These are phyloP conservation scores for Coendou prehensilis DNA, from an alignment of 2,797 vertebrate genomes.

Conservation along the genomic window DNA sequence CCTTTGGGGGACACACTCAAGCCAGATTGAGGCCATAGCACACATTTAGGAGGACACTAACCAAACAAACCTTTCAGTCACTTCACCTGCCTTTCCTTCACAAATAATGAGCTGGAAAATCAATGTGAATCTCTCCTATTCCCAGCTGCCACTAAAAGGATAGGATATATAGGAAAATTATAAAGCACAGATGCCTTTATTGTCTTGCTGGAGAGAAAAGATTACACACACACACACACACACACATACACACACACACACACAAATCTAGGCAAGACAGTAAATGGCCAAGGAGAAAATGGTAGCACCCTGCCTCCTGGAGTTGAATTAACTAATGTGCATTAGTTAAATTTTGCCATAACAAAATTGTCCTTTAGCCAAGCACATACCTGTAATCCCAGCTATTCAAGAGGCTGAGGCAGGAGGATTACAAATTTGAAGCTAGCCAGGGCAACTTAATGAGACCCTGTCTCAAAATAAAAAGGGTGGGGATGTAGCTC, in stretches of 20 bases:
- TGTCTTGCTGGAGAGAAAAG: neutral
- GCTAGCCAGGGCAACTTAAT: neutral
- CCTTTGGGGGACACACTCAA: too few species aligned
- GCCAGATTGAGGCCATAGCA: neutral
- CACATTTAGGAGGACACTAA: neutral
- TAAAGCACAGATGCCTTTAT: neutral
- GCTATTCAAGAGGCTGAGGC: neutral
- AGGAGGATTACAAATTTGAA: neutral
- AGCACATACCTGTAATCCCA: neutral
- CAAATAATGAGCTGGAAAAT: neutral
- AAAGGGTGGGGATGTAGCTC: neutral
- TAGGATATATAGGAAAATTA: neutral
- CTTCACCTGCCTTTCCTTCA: neutral
- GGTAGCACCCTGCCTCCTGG: neutral
- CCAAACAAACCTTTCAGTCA: neutral
- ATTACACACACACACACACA: neutral
- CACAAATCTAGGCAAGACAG: neutral
- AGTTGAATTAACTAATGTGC: neutral
- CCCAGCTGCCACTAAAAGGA: neutral
- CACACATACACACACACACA: neutral
- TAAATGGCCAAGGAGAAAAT: neutral
- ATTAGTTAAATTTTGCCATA: constrained; percentile 27
- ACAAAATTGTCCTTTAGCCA: neutral
- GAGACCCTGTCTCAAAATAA: neutral
- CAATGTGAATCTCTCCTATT: neutral